Conservation (phyloP, 2,797 vertebrate species). For the Aplochiton taeniatus region DNA sequence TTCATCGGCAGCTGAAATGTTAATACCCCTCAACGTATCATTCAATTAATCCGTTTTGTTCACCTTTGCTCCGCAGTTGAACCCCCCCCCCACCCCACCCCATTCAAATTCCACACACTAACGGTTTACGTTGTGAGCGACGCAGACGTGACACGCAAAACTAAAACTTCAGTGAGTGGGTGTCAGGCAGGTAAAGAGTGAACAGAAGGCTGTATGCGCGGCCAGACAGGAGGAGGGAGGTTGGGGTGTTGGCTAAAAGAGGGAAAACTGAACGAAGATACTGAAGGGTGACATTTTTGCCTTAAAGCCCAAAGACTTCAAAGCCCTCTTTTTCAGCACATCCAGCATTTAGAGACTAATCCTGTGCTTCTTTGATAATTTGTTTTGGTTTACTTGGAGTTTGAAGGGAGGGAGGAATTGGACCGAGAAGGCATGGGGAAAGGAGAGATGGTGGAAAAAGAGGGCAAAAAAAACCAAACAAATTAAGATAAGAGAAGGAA, state of each 20-base stretch:
- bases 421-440: slow-evolving; percentile 5
- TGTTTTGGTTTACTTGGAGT: slow-evolving; percentile 66
- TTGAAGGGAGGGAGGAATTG: slow-evolving; percentile 53
- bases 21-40: slow-evolving; percentile 25
- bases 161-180: background rate
- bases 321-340: slow-evolving; percentile 60
- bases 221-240: slow-evolving; percentile 20
- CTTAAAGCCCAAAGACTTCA: slow-evolving; percentile 66
- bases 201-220: slow-evolving; percentile 15
- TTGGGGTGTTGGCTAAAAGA: slow-evolving; percentile 12
- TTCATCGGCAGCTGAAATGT: slow-evolving; percentile 41
- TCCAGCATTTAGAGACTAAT: slow-evolving; percentile 65
- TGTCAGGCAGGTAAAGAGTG: background rate
- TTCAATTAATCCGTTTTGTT: slow-evolving; percentile 43
- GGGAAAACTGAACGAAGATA: slow-evolving; percentile 51
- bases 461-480: slow-evolving; percentile 15
- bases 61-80: slow-evolving; percentile 11
- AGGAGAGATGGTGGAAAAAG: slow-evolving; percentile 13
- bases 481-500: slow-evolving; percentile 23
- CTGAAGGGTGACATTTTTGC: slow-evolving; percentile 57
- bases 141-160: too few species aligned
- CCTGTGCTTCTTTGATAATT: slow-evolving; percentile 64
- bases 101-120: background rate
- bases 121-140: too few species aligned
- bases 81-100: background rate